Evolutionary conservation across 2,797 vertebrate genomes (phyloP).

Genomic region (Brachyrhaphis roseni): DNA sequence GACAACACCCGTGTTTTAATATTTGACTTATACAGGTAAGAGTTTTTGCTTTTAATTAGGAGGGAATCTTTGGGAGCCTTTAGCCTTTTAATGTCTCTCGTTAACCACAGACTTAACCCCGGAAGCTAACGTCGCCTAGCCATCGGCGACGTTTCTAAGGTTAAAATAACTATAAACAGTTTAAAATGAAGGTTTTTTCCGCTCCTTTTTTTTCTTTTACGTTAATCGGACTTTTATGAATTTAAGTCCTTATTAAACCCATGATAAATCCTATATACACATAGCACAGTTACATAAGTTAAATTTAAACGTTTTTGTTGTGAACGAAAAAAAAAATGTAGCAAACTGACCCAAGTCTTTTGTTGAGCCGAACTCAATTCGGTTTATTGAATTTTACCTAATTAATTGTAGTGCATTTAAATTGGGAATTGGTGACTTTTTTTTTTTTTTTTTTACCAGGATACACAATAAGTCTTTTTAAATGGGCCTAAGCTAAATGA

Average conservation of each 20-base stretch:
- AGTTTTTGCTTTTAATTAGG: not conserved
- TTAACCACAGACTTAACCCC: not conserved
- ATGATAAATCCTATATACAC: not conserved
- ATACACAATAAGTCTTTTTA: not conserved
- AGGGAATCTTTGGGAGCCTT: not conserved
- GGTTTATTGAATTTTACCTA: too few relatives aligned
- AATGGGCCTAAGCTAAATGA: not conserved
- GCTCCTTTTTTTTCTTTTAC: not conserved
- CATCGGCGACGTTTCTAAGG: not conserved
- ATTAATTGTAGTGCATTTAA: not conserved
- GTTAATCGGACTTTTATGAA: not conserved
- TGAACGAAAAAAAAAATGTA: not conserved
- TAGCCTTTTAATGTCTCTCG: not conserved
- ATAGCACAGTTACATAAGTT: not conserved
- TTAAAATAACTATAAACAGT: not conserved
- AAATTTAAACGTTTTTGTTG: not conserved
- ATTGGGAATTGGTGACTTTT: not conserved
- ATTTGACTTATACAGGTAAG: constrained; percentile 25
- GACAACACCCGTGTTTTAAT: not conserved
- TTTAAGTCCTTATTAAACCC: not conserved
- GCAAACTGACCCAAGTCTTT: not conserved
- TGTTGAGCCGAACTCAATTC: not conserved
- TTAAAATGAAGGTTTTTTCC: not conserved
- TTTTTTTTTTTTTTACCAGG: not conserved
- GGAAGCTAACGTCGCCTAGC: not conserved